A percentile compares a stretch with the other conserved stretches of the same genome.
Evolutionary conservation across 2,113 vertebrate species (phyloP).

Genomic region (Ceyx cyanopectus): DNA sequence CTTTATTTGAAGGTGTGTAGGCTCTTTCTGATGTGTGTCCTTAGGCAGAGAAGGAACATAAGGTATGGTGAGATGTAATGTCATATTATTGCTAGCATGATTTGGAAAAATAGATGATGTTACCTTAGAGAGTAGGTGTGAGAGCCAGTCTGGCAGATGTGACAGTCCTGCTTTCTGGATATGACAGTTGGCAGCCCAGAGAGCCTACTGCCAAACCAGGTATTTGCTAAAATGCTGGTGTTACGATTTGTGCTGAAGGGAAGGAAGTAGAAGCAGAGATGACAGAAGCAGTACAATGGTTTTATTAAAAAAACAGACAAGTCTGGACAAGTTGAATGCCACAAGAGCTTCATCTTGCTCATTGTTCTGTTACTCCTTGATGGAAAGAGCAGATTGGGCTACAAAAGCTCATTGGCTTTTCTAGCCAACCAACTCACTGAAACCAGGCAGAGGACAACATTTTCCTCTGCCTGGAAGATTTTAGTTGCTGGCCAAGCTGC

Average conservation of each 20-base stretch:
- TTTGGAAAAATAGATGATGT: slow-evolving; percentile 12
- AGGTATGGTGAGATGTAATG: not conserved
- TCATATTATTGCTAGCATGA: not conserved
- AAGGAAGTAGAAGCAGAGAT: not conserved
- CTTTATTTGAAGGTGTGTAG: not conserved
- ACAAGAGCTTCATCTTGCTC: not conserved
- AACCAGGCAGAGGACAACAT: not conserved
- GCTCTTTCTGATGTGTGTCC: not conserved
- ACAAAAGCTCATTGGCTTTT: not conserved
- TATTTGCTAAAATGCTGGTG: not conserved
- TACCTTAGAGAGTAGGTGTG: slow-evolving; percentile 22
- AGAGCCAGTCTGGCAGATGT: slow-evolving; percentile 16
- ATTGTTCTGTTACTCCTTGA: not conserved
- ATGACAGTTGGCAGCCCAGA: not conserved
- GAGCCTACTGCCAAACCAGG: not conserved
- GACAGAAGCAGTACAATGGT: not conserved
- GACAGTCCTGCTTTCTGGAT: slow-evolving; percentile 19
- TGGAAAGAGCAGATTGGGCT: not conserved
- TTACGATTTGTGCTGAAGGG: not conserved
- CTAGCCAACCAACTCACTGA: not conserved
- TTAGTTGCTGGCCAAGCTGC: not conserved
- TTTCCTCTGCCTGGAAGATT: not conserved
- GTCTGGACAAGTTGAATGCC: not conserved
- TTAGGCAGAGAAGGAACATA: not conserved
- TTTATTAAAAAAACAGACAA: not conserved